Evolutionary conservation across 2,888 invertebrate genomes (phyloP), one percentile per base, ranked within the genome.

Genomic region (Julus scanicus): DNA sequence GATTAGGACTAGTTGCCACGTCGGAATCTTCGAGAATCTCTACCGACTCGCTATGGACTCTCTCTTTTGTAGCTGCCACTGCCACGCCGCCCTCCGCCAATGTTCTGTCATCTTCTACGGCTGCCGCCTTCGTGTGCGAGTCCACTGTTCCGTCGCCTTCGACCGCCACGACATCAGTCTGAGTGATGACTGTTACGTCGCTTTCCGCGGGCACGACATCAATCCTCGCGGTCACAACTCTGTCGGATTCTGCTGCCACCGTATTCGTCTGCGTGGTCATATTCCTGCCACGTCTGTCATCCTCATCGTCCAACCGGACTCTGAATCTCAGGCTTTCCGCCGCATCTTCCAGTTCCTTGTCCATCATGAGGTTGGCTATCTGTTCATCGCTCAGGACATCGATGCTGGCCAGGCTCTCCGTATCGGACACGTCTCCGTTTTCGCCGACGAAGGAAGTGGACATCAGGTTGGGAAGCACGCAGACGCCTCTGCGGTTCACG

Each of bases 341-440:
- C 11, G 88, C 87, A 8, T 85, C 88, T 84, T 88, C 89, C 20
- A 89, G 20, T 39, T 89, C 88, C 44, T 86, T 88, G 48, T 89
- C 88, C 53, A 88, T 40, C 95, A 96, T 95, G 44, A 96, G 92
- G 0, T 95, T 95, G 53, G 94, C 94, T 90, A 96, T 95, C 91
- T 96, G 96, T 86, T 95, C 95, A 91, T 96, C 96, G 2, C 95
- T 95, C 88, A 96, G 92, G 95, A 95, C 95, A 92, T 96, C 96
- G 91, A 95, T 94, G 90, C 96, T 96, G 92, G 39, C 83, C n/a
- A 88, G 53, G 83, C 88, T 88, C 49, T 89, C 89, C 2, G 88
- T 71, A 83, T 89, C 89, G 8, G 89, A 89, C 85, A 80, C 63
- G 39, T 89, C 89, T 11, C 88, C 84, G 17, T 89, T 88, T 17